Conservation (phyloP, 2,797 vertebrate genomes). For the Hafferia zeledoni region DNA sequence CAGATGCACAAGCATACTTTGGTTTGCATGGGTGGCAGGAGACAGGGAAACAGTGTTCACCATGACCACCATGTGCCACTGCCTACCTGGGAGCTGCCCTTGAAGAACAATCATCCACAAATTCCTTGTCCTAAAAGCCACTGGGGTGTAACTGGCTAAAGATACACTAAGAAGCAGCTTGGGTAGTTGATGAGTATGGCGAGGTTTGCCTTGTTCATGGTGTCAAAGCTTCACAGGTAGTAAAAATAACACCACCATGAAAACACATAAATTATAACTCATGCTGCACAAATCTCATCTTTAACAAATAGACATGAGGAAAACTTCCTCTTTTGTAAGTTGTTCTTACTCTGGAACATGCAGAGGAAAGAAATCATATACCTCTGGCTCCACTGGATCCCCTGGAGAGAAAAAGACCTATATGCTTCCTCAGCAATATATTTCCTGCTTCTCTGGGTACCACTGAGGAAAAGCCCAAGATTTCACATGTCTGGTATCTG, state of each 20-base stretch:
- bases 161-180: not conserved
- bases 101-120: not conserved
- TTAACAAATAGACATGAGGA: not conserved
- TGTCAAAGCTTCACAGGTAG: not conserved
- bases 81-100: not conserved
- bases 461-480: not conserved
- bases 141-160: not conserved
- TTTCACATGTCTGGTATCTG: not conserved
- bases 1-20: not conserved
- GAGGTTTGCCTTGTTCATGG: not conserved
- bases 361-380: not conserved
- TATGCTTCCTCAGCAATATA: not conserved
- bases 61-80: not conserved
- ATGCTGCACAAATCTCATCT: not conserved
- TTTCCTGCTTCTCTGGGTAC: not conserved
- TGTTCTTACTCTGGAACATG: not conserved
- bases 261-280: not conserved
- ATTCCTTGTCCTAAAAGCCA: not conserved
- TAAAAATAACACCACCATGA: not conserved
- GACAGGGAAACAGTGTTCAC: not conserved
- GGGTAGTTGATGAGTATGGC: rapidly evolving
- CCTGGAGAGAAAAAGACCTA: not conserved
- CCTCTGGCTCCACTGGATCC: not conserved
- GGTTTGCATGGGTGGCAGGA: not conserved
- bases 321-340: not conserved